Evolutionary conservation across 2,113 vertebrate genomes (phyloP).

Genomic region (Pterocles burchelli): DNA sequence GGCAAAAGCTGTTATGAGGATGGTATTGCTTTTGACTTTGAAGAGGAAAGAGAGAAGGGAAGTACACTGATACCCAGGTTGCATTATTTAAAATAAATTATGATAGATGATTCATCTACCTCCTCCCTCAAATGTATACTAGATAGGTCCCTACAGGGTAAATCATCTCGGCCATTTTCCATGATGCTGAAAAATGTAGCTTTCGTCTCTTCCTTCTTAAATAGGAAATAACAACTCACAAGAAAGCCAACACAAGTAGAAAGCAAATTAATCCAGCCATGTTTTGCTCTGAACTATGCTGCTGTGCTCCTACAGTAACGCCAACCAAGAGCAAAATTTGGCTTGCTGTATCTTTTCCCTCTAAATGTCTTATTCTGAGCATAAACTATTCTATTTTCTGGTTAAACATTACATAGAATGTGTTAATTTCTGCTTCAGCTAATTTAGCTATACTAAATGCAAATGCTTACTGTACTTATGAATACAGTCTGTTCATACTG

Average conservation of each 20-base stretch:
- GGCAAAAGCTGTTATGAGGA: background rate
- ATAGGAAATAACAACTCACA: background rate
- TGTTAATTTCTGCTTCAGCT: slow-evolving; percentile 53
- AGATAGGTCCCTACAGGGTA: background rate
- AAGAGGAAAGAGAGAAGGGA: background rate
- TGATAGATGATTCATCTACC: background rate
- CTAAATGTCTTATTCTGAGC: slow-evolving; percentile 10
- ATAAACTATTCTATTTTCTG: slow-evolving; percentile 33
- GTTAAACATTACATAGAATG: slow-evolving; percentile 41
- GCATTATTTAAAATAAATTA: background rate
- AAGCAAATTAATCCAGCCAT: background rate
- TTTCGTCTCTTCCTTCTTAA: background rate
- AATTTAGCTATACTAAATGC: slow-evolving; percentile 63
- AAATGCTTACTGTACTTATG: slow-evolving; percentile 69
- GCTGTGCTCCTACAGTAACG: background rate
- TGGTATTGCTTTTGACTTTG: background rate
- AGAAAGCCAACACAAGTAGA: background rate
- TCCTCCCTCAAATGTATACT: background rate
- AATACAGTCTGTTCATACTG: slow-evolving; percentile 69
- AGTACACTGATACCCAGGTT: background rate
- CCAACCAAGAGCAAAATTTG: background rate
- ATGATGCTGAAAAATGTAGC: background rate
- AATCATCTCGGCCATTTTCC: background rate
- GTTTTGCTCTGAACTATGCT: background rate
- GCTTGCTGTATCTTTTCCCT: background rate